phyloP scores from a whole-genome alignment of 2,888 invertebrate genomes.

The Norana najaformis region DNA sequence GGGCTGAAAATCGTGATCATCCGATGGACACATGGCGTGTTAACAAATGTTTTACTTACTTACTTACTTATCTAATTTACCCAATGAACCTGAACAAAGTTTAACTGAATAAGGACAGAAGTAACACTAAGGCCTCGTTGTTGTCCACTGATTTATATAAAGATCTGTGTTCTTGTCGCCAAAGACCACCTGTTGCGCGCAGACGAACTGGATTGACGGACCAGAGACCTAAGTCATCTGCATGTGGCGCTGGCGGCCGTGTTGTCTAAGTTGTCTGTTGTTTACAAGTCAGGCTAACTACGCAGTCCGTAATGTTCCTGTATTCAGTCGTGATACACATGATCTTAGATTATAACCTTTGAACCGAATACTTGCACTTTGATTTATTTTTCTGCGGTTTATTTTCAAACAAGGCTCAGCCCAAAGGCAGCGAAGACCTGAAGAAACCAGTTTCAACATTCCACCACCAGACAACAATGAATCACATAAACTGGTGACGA shows the following conservation, averaged over 20 bases:
- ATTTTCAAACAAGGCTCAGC: neutral
- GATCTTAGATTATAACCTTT: neutral
- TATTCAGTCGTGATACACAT: neutral
- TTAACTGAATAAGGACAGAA: neutral
- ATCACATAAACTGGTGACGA: neutral
- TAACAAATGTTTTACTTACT: no score
- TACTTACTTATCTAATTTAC: no score
- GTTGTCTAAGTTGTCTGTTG: no score
- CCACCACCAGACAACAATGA: neutral
- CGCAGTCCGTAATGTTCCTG: neutral
- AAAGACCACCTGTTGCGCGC: neutral
- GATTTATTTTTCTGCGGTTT: neutral
- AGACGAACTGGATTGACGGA: neutral
- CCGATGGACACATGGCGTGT: no score
- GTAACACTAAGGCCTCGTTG: neutral
- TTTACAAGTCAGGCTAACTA: neutral
- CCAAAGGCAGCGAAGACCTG: neutral
- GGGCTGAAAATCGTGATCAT: neutral
- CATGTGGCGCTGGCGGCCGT: no score
- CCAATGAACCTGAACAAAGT: neutral
- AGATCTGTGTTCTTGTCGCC: neutral
- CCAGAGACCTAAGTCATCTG: no score
- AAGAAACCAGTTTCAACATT: neutral
- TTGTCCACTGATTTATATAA: neutral
- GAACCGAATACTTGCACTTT: neutral